Evolutionary conservation across 1,140 invertebrate species (phyloP), one percentile per base, ranked within the genome.

Genomic region (Anagrus nilaparvatae): DNA sequence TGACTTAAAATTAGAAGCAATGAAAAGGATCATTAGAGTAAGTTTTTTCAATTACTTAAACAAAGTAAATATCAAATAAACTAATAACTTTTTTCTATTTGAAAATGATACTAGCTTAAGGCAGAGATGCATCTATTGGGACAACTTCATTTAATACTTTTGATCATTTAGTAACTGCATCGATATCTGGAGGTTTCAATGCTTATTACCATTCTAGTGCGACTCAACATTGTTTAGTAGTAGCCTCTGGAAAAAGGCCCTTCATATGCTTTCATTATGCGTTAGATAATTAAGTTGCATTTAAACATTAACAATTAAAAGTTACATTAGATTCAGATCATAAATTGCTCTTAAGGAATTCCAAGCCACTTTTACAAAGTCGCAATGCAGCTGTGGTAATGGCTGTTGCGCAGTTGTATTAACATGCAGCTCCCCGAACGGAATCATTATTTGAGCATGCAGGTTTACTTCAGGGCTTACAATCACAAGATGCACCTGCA

Each of bases 81-180:
- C 47, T n/a, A 21, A 28, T 14, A 17, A 28, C 34, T 27, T 16
- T 40, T 24, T 17, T 9, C 49, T 91, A n/a, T n/a, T n/a, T n/a
- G n/a, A n/a, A n/a, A n/a, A n/a, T n/a, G 76, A 97, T 99, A 93
- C 84, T 99, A 32, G 96, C 96, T 2, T 96, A 97, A 71, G 97
- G 97, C 33, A 79, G 93, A 60, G 95, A 99, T 79, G 94, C 93
- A 23, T 96, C 93, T 23, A 92, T 86, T 46, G 86, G 86, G 14
- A 66, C 82, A 24, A 78, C 81, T 32, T 75, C 81, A 19, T 76
- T 82, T 12, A 81, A 81, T 53, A 78, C 78, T 5, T 96, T 90
- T 71, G 88, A 95, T 64, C 84, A 94, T 67, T 71, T 96, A 32
- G 72, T 82, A 34, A 81, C 81, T 29, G 84, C 83, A 21, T 88